A percentile compares a stretch with the other conserved stretches of the same genome.
These are phyloP conservation scores for Anoura caudifer DNA, from an alignment of 2,113 vertebrate genomes.

Conservation along the genomic window DNA sequence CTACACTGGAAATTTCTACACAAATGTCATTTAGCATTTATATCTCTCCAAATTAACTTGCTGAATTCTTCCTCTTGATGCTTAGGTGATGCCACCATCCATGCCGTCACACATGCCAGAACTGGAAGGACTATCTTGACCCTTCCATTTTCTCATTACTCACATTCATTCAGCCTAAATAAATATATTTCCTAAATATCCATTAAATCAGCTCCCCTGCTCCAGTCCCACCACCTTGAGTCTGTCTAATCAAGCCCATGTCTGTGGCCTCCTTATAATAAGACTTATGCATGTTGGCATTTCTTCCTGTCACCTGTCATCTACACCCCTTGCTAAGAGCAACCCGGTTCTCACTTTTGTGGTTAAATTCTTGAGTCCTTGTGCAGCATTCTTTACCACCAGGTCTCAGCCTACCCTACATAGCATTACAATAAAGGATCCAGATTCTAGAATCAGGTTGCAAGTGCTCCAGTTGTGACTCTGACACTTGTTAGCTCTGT, in stretches of 20 bases:
- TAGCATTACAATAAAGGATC: rapidly evolving
- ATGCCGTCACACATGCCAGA: rapidly evolving
- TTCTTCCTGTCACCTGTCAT: neutral
- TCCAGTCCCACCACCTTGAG: too few relatives aligned
- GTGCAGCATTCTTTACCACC: neutral
- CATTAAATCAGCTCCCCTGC: neutral
- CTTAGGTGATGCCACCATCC: neutral
- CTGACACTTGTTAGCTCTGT: neutral
- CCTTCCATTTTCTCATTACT: neutral
- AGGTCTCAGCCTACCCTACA: neutral
- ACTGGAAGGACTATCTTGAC: neutral
- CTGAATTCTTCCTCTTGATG: neutral
- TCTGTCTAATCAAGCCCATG: neutral
- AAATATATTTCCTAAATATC: neutral
- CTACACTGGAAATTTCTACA: neutral
- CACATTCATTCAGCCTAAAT: neutral
- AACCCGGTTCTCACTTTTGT: neutral
- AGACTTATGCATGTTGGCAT: neutral
- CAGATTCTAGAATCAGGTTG: neutral
- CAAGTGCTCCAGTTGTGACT: neutral
- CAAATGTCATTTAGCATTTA: neutral
- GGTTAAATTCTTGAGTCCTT: neutral
- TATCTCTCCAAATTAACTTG: neutral
- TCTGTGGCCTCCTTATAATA: neutral
- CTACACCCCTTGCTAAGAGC: neutral